phyloP scores from a whole-genome alignment of 2,888 invertebrate genomes.

The Carpatolechia fugitivella region DNA sequence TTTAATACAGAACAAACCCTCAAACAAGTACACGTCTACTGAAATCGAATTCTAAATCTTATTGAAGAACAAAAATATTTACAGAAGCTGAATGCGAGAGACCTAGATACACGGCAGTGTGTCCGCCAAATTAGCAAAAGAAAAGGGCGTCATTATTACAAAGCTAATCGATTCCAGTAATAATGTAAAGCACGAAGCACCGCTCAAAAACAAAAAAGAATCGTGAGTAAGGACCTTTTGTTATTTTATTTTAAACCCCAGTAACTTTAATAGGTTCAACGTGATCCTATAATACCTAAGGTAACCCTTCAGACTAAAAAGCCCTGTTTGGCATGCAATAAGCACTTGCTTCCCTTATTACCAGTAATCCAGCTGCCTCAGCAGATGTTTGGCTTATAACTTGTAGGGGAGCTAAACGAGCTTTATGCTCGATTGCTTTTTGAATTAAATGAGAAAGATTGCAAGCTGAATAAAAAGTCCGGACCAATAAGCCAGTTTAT shows the following conservation, averaged over 20 bases:
- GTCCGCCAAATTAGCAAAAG: neutral
- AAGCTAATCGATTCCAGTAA: neutral
- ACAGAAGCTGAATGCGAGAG: neutral
- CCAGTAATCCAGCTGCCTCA: constrained; percentile 52
- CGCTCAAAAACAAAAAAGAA: neutral
- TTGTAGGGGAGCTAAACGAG: neutral
- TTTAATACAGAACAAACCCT: no score
- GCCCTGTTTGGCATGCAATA: constrained; percentile 40
- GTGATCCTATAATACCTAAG: neutral
- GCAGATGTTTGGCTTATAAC: constrained; percentile 9
- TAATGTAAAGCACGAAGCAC: neutral
- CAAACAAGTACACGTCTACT: no score
- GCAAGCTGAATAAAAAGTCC: constrained; percentile 2
- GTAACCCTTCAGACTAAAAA: neutral
- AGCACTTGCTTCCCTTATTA: constrained; percentile 53
- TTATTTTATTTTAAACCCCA: neutral
- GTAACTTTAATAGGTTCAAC: neutral
- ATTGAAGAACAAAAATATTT: no score
- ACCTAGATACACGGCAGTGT: no score
- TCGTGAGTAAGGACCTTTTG: neutral
- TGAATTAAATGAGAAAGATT: neutral
- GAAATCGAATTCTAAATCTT: no score
- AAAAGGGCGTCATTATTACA: neutral
- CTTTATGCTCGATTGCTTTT: neutral
- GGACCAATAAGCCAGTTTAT: neutral